These are phyloP conservation scores for Sminthurides bifidus DNA, from an alignment of 1,140 invertebrate species.

Conservation along the genomic window DNA sequence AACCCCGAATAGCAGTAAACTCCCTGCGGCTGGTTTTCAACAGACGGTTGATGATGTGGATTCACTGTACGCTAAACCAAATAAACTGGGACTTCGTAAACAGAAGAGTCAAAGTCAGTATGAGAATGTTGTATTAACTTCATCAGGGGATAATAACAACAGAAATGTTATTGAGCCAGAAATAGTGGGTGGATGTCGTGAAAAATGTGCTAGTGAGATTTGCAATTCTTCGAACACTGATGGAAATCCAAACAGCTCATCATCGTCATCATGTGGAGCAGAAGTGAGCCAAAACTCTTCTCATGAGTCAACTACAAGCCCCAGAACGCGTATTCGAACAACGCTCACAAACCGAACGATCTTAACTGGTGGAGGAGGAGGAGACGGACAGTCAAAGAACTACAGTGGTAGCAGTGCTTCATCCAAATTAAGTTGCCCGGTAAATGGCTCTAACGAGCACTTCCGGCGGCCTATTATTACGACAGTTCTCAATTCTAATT, in stretches of 20 bases:
- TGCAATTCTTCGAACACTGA: too few relatives aligned
- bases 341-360: not conserved
- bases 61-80: not conserved
- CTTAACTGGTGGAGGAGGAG: too few relatives aligned
- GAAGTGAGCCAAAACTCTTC: too few relatives aligned
- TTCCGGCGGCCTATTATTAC: slow-evolving; percentile 17
- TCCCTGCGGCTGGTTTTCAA: not conserved
- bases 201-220: too few relatives aligned
- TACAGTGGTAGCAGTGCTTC: too few relatives aligned
- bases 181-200: too few relatives aligned
- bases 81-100: not conserved
- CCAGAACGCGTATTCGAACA: slow-evolving; percentile 12
- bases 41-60: not conserved
- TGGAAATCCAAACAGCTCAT: too few relatives aligned
- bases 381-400: too few relatives aligned
- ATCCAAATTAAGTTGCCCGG: too few relatives aligned
- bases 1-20: not conserved
- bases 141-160: not conserved
- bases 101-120: slow-evolving; percentile 22
- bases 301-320: too few relatives aligned
- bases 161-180: not conserved
- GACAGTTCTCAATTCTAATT: slow-evolving; percentile 13
- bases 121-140: slow-evolving; percentile 14
- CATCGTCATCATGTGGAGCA: too few relatives aligned
- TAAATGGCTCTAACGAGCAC: not conserved